Percentiles rank a stretch among this genome's conserved stretches.
Conservation (phyloP, 2,888 invertebrate genomes). For the Miltochrista miniata region DNA sequence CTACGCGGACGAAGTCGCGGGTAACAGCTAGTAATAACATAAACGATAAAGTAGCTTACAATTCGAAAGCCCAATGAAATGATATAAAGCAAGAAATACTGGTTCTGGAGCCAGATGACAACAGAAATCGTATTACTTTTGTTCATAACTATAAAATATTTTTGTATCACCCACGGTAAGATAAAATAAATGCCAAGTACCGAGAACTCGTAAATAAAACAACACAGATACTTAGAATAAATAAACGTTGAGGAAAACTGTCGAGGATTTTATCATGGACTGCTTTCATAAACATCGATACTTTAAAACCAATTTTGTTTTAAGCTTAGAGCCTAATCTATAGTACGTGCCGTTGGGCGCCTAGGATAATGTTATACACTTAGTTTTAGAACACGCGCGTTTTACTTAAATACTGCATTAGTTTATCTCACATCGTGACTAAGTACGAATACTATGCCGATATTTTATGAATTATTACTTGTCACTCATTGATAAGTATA, state of each 20-base stretch:
- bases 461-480: slow-evolving; percentile 2
- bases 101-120: too few relatives aligned
- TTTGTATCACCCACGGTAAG: too few relatives aligned
- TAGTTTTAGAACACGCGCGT: background rate
- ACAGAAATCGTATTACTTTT: too few relatives aligned
- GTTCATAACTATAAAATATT: too few relatives aligned
- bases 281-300: slow-evolving; percentile 14
- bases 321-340: slow-evolving; percentile 23
- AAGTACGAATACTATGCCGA: slow-evolving; percentile 27
- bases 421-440: slow-evolving; percentile 28
- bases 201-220: slow-evolving; percentile 1
- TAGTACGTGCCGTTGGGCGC: slow-evolving; percentile 23
- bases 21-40: too few relatives aligned
- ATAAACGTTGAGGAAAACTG: slow-evolving; percentile 19
- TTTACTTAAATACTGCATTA: slow-evolving; percentile 5
- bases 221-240: slow-evolving; percentile 10
- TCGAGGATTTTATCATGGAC: slow-evolving; percentile 4
- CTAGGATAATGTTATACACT: slow-evolving; percentile 7
- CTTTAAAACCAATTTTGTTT: slow-evolving; percentile 6
- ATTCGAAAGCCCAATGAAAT: too few relatives aligned
- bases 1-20: too few relatives aligned
- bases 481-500: too few relatives aligned
- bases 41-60: too few relatives aligned
- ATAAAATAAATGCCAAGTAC: too few relatives aligned
- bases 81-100: too few relatives aligned